phyloP scores from a whole-genome alignment of 2,113 vertebrate species.

The Pachypanchax playfairii region DNA sequence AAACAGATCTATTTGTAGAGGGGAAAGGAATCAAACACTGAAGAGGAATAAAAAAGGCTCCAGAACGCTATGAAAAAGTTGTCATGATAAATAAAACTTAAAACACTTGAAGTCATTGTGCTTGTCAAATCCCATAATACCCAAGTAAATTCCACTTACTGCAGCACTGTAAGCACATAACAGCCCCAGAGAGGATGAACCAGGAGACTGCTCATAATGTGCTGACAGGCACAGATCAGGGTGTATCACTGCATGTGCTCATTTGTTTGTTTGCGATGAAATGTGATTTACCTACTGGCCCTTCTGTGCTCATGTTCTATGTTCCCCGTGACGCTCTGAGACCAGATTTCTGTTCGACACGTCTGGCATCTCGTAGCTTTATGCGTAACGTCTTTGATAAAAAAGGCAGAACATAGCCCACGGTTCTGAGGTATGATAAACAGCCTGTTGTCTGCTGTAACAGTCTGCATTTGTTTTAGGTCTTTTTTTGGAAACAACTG shows the following conservation, averaged over 20 bases:
- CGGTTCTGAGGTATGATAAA: constrained; percentile 43
- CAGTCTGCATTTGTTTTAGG: constrained; percentile 47
- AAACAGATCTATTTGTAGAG: background rate
- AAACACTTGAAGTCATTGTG: constrained; percentile 29
- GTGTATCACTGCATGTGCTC: background rate
- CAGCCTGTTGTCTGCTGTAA: constrained; percentile 46
- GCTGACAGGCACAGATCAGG: constrained; percentile 9
- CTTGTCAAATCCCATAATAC: constrained; percentile 37
- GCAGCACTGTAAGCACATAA: constrained; percentile 14
- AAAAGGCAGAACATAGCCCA: constrained; percentile 28
- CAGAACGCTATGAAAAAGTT: constrained; percentile 17
- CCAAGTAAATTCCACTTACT: constrained; percentile 30
- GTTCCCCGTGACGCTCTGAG: constrained; percentile 24
- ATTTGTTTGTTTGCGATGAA: constrained; percentile 33
- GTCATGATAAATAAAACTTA: constrained; percentile 24
- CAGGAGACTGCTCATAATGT: background rate
- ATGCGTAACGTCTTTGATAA: background rate
- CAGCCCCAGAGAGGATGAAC: constrained; percentile 1
- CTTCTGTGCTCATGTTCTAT: constrained; percentile 22
- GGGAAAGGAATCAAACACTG: constrained; percentile 18
- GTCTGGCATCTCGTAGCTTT: constrained; percentile 29
- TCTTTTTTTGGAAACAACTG: constrained; percentile 46
- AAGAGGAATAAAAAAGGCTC: constrained; percentile 35
- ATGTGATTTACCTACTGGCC: constrained; percentile 17
- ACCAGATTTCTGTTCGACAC: constrained; percentile 14